Conservation (phyloP, 2,797 vertebrate genomes). For the Simalia tracyae region DNA sequence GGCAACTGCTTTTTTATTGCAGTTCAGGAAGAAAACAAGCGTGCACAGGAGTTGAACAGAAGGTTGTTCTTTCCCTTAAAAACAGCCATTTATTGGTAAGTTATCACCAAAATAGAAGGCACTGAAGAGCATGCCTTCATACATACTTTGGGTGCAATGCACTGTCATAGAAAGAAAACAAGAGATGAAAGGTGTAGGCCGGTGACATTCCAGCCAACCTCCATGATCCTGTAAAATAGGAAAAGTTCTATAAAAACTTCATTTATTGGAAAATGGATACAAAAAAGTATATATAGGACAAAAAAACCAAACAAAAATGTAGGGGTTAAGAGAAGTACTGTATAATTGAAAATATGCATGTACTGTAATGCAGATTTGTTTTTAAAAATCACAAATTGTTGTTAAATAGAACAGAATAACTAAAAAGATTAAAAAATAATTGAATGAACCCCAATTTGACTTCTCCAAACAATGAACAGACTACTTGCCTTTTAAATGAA, state of each 20-base stretch:
- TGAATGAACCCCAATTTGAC: not conserved
- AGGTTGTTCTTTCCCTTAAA: slow-evolving; percentile 12
- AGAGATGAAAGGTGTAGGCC: not conserved
- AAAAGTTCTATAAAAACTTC: not conserved
- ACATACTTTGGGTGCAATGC: not conserved
- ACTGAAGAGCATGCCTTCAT: not conserved
- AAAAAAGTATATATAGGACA: not conserved
- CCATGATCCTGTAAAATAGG: not conserved
- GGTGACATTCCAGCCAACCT: not conserved
- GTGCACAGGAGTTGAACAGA: slow-evolving; percentile 29
- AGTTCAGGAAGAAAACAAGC: slow-evolving; percentile 39
- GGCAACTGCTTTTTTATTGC: slow-evolving; percentile 47
- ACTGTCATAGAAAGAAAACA: not conserved
- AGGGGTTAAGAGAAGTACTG: not conserved
- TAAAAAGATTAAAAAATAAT: not conserved
- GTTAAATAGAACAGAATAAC: not conserved
- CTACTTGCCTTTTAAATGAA: not conserved
- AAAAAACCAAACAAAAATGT: not conserved
- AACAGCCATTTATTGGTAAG: not conserved
- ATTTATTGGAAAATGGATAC: not conserved
- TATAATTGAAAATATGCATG: not conserved
- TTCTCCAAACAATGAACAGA: not conserved
- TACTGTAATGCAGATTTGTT: not conserved
- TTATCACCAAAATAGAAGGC: not conserved
- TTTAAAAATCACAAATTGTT: not conserved